Evolutionary conservation across 64 coral and sea anemone species (phyloP).

Genomic region (Hydrozoanthus tunicans): DNA sequence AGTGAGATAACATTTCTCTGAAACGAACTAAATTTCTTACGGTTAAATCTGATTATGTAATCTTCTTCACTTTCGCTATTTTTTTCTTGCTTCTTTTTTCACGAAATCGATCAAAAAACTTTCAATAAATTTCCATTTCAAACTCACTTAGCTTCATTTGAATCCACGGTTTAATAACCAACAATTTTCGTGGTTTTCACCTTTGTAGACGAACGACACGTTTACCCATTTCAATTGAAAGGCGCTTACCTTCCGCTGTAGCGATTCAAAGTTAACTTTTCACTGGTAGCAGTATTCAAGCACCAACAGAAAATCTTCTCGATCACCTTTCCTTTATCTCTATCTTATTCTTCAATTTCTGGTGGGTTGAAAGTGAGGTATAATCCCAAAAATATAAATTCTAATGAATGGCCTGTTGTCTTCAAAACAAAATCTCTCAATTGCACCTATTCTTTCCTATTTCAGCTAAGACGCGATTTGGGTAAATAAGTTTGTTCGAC

Average conservation of each 20-base stretch:
- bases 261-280: background rate
- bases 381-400: slow-evolving; percentile 63
- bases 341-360: slow-evolving; percentile 48
- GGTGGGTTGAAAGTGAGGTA: slow-evolving; percentile 41
- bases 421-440: slow-evolving; percentile 57
- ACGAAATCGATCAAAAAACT: slow-evolving; percentile 8
- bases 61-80: background rate
- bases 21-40: slow-evolving; percentile 21
- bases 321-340: slow-evolving; percentile 34
- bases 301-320: slow-evolving; percentile 7
- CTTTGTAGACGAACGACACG: background rate
- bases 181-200: too few species aligned
- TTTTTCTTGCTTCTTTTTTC: slow-evolving; percentile 20
- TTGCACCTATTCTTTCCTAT: slow-evolving; percentile 50
- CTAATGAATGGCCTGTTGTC: slow-evolving; percentile 48
- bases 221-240: background rate
- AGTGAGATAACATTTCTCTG: background rate
- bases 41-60: background rate
- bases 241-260: background rate
- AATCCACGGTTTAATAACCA: background rate
- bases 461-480: slow-evolving; percentile 50
- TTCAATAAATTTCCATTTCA: slow-evolving; percentile 13
- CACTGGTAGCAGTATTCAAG: background rate
- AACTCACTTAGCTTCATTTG: slow-evolving; percentile 30
- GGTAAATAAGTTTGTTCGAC: slow-evolving; percentile 40